Base-by-base conservation (phyloP, 2,888 invertebrate genomes). In the Noctua comes region DNA sequence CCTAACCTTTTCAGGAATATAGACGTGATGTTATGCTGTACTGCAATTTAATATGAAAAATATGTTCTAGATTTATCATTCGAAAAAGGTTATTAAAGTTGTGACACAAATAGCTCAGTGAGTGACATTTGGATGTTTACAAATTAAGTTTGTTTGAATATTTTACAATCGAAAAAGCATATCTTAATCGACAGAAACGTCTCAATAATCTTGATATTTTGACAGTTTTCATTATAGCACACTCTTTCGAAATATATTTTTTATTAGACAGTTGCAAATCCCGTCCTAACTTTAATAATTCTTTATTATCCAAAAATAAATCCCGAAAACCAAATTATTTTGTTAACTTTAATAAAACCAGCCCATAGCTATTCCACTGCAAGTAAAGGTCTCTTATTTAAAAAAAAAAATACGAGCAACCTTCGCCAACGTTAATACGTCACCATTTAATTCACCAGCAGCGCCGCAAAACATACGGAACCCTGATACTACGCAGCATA, bases 401-500 rank as follows among this genome's bases (percentile, higher is more conserved):
- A 16, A 4, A 43, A 18, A 27, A 8, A 24, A n/a, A 1, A 0
- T 18, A 1, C 0, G 8, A n/a, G n/a, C 4, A 43, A 11, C 16
- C 43, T 65, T n/a, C 43, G 16, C 43, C 13, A 46, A 73, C 27
- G 48, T 62, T 48, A 36, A 48, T 75, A 80, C 11, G 62, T 54
- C 43, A 43, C 6, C 8, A 18, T 65, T 73, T 66, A 27, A 40
- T 72, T 54, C 24, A 21, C 10, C 16, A n/a, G n/a, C 16, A 16
- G 31, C 21, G 4, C 57, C 54, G 36, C 46, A 69, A n/a, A 27
- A 36, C 64, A 68, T 74, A 79, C 75, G 89, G 86, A 89, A 82
- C 91, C 90, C 91, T 85, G 83, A 86, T 83, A 86, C 88, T 90
- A 90, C 90, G 89, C 86, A 86, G 86, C 88, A 89, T 91, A 92